Evolutionary conservation across 2,888 invertebrate genomes (phyloP).

Genomic region (Tachystola acroxantha): DNA sequence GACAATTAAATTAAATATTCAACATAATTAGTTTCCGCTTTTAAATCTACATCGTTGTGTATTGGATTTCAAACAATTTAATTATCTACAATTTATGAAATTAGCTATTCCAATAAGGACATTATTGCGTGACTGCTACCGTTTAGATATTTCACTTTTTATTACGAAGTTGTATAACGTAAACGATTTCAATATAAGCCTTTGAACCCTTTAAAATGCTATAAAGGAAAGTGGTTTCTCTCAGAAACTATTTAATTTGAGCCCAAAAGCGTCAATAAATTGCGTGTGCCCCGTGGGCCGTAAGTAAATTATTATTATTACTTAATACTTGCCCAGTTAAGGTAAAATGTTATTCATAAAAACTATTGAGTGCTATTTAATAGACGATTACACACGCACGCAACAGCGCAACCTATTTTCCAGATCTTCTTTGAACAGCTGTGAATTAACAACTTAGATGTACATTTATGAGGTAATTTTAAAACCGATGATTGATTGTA

Average conservation of each 20-base stretch:
- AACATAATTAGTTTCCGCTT: no score
- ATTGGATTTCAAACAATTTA: no score
- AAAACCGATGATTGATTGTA: no score
- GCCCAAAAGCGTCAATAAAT: constrained; percentile 30
- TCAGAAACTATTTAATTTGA: constrained; percentile 28
- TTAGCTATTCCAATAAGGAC: not conserved
- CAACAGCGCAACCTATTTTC: constrained; percentile 14
- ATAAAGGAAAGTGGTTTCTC: constrained; percentile 30
- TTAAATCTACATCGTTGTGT: no score
- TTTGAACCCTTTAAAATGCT: constrained; percentile 11
- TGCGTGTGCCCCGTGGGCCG: constrained; percentile 35
- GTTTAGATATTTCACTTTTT: constrained; percentile 26
- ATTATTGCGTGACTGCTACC: constrained; percentile 37
- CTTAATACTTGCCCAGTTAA: constrained; percentile 25
- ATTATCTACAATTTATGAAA: not conserved
- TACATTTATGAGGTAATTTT: not conserved
- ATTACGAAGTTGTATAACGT: constrained; percentile 15
- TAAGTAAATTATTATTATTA: constrained; percentile 25
- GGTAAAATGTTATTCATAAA: constrained; percentile 23
- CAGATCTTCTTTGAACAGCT: constrained; percentile 1
- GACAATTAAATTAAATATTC: no score
- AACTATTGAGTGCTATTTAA: constrained; percentile 30
- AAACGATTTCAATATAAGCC: constrained; percentile 13
- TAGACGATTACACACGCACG: constrained; percentile 24
- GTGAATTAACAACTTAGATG: constrained; percentile 4